Percentiles rank a stretch among this genome's conserved stretches.
Evolutionary conservation across 2,888 invertebrate genomes (phyloP).

Genomic region (Netelia virgata): DNA sequence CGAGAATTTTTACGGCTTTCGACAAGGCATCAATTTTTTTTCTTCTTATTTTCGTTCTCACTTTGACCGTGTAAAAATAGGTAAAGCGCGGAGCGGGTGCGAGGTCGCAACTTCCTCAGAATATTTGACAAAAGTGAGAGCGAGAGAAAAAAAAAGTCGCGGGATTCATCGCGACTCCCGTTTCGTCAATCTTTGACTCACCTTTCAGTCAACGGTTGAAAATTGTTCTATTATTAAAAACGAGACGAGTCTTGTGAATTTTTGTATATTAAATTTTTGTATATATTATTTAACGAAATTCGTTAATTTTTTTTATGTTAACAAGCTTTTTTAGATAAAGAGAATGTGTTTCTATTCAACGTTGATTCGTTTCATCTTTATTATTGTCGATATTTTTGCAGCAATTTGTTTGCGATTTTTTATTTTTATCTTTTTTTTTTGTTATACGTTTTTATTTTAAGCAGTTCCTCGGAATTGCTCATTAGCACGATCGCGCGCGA

Average conservation of each 20-base stretch:
- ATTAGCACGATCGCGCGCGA: not conserved
- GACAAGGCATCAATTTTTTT: not conserved
- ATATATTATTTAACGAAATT: no score
- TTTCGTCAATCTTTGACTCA: not conserved
- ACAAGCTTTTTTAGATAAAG: no score
- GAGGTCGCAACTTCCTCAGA: not conserved
- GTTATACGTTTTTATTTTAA: not conserved
- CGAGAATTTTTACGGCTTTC: not conserved
- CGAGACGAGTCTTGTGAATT: no score
- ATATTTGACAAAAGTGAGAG: slow-evolving; percentile 23
- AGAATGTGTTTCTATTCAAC: no score
- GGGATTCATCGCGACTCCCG: not conserved
- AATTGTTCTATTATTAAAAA: no score
- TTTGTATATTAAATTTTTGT: no score
- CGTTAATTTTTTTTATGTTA: no score
- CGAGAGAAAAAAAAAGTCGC: not conserved
- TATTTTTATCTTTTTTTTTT: not conserved
- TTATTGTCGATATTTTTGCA: not conserved
- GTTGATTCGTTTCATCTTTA: no score
- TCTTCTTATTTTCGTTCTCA: slow-evolving; percentile 25
- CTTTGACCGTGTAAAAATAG: slow-evolving; percentile 59
- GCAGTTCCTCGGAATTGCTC: not conserved
- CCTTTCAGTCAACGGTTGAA: no score
- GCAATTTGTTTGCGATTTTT: not conserved
- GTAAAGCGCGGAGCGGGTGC: not conserved